These are phyloP conservation scores for Magallana nippona DNA, from an alignment of 2,888 invertebrate genomes.

Conservation along the genomic window DNA sequence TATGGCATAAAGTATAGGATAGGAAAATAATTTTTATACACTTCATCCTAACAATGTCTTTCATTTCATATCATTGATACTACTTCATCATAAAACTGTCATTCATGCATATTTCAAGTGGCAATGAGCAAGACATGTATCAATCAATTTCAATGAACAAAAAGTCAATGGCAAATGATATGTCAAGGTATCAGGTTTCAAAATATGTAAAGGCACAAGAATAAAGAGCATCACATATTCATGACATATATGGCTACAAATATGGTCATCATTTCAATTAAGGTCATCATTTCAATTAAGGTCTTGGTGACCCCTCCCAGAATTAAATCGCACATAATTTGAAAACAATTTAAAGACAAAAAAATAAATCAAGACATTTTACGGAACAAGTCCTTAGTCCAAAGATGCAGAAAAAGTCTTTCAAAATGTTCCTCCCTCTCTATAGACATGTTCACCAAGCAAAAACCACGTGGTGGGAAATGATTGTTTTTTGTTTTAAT, in stretches of 20 bases:
- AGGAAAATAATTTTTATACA: not conserved
- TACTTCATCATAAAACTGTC: not conserved
- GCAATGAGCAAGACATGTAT: constrained; percentile 6
- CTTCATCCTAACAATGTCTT: not conserved
- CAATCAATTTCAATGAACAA: constrained; percentile 22
- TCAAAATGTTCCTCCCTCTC: constrained; percentile 23
- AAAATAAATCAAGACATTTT: not conserved
- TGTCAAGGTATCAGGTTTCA: constrained; percentile 10
- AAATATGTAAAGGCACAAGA: no score
- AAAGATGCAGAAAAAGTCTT: constrained; percentile 21
- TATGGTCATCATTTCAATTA: constrained; percentile 20
- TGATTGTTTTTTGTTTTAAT: constrained; percentile 10
- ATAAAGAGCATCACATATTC: not conserved
- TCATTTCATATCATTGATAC: not conserved
- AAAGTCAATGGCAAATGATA: constrained; percentile 24
- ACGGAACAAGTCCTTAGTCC: not conserved
- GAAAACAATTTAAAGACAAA: constrained; percentile 15
- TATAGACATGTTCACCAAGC: constrained; percentile 2
- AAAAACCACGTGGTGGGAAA: constrained; percentile 27
- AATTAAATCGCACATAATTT: not conserved
- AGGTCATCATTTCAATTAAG: constrained; percentile 7
- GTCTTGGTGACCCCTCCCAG: constrained; percentile 18
- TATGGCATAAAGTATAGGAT: not conserved
- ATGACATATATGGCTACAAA: not conserved
- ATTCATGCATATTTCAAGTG: constrained; percentile 27